These are phyloP conservation scores for Drosophila pallidifrons DNA, from an alignment of 1,140 invertebrate species.

Conservation along the genomic window DNA sequence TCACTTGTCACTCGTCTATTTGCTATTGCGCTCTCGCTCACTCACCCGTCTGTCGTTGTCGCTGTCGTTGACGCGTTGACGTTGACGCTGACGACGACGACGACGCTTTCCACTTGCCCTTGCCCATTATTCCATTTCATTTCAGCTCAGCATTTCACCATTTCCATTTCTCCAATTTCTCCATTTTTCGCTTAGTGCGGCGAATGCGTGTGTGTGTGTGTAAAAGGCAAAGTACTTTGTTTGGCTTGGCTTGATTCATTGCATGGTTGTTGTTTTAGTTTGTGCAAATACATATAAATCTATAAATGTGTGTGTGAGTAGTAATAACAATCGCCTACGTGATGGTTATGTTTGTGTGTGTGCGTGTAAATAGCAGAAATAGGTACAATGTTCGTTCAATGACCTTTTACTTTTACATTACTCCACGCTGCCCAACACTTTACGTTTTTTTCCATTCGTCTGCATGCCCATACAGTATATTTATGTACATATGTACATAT, in stretches of 20 bases:
- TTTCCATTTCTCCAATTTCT: constrained; percentile 71
- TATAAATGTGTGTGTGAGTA: not conserved
- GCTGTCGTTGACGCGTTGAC: not conserved
- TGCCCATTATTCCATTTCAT: constrained; percentile 48
- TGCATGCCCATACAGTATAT: not conserved
- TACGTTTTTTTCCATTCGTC: constrained; percentile 5
- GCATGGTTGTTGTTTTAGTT: constrained; percentile 55
- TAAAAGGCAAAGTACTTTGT: constrained; percentile 38
- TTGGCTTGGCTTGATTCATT: constrained; percentile 54
- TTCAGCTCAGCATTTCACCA: constrained; percentile 54
- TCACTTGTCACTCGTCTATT: constrained; percentile 40
- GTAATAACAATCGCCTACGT: constrained; percentile 41
- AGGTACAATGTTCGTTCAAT: constrained; percentile 81
- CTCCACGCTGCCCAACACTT: constrained; percentile 19
- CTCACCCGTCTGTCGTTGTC: too few relatives aligned
- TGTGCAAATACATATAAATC: constrained; percentile 48
- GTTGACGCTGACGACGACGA: not conserved
- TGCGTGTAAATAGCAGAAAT: constrained; percentile 66
- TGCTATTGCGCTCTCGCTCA: too few relatives aligned
- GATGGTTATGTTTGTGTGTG: constrained; percentile 25
- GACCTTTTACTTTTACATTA: constrained; percentile 80
- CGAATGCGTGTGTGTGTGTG: constrained; percentile 21
- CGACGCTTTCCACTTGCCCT: constrained; percentile 46
- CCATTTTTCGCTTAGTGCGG: constrained; percentile 56
- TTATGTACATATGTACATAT: not conserved